Conservation (phyloP, 2,113 vertebrate species). For the Cynopterus brachyotis region DNA sequence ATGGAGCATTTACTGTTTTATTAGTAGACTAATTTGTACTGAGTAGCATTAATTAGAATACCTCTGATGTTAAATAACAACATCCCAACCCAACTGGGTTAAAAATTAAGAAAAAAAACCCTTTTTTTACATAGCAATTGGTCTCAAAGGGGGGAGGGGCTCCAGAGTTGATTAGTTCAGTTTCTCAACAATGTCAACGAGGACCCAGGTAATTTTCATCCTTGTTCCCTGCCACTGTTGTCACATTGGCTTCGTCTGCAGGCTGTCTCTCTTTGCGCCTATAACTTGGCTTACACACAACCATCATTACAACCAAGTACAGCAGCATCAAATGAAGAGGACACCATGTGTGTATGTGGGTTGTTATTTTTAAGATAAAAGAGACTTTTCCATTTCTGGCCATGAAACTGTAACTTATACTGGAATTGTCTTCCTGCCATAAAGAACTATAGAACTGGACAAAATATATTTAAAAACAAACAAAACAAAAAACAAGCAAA, state of each 20-base stretch:
- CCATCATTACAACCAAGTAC: background rate
- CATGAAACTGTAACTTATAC: background rate
- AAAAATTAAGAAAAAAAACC: background rate
- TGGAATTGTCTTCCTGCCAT: background rate
- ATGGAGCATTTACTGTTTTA: background rate
- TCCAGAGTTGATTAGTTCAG: background rate
- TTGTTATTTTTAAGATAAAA: background rate
- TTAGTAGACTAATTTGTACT: background rate
- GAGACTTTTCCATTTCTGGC: background rate
- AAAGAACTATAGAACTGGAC: slow-evolving; percentile 17
- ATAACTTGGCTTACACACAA: background rate
- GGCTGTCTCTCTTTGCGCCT: background rate
- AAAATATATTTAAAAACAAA: background rate
- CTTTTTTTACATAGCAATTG: background rate
- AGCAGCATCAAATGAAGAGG: background rate
- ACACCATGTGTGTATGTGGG: background rate
- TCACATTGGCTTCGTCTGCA: background rate
- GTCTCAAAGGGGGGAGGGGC: background rate
- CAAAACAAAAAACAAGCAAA: no score
- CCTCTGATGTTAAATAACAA: background rate
- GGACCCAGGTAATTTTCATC: background rate
- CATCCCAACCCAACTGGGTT: background rate
- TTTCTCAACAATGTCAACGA: background rate
- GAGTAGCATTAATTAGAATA: background rate
- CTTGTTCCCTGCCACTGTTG: background rate